Conservation (phyloP, 2,888 invertebrate species). For the Ectemnius continuus region DNA sequence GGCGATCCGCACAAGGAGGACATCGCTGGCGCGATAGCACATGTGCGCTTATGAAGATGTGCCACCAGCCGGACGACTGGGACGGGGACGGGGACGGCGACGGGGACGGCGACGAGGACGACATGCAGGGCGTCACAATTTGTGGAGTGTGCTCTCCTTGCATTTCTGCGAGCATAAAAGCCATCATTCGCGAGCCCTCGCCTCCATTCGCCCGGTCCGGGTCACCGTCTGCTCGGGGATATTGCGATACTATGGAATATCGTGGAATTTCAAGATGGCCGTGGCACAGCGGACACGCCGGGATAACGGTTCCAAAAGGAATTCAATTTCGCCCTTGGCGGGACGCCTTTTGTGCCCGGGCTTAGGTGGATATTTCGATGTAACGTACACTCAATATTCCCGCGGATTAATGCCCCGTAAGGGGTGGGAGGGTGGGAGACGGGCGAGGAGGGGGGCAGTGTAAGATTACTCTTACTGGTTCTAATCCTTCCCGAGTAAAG, state of each 20-base stretch:
- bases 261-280: conserved; percentile 66
- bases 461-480: no score
- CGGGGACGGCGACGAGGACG: not conserved
- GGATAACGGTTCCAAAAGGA: conserved; percentile 49
- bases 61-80: not conserved
- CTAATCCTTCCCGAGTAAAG: no score
- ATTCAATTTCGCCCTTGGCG: conserved; percentile 52
- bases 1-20: no score
- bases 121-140: conserved; percentile 24
- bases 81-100: no score
- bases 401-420: no score
- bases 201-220: conserved; percentile 38
- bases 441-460: no score
- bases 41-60: conserved; percentile 7
- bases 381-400: conserved; percentile 2
- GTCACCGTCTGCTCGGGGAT: conserved; percentile 52
- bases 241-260: conserved; percentile 66
- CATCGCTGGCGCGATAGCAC: not conserved
- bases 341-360: conserved; percentile 48
- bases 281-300: conserved; percentile 34
- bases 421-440: no score
- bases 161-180: conserved; percentile 24
- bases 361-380: conserved; percentile 39
- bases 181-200: conserved; percentile 29
- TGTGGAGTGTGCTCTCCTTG: not conserved